Percentiles rank a stretch among this genome's conserved stretches.
Evolutionary conservation across 2,797 vertebrate species (phyloP).

Genomic region (Podarcis lilfordi): DNA sequence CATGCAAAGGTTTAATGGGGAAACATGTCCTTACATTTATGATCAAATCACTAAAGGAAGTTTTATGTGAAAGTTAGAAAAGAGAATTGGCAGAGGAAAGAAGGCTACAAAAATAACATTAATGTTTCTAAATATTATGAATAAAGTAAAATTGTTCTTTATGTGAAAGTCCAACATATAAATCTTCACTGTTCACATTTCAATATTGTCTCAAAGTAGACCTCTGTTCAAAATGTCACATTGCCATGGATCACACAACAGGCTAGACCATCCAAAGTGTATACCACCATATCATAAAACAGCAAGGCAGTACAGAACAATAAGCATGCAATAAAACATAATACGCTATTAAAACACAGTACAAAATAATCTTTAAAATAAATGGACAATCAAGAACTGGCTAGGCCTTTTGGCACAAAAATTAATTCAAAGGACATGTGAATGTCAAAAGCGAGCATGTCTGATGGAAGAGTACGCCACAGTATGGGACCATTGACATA

Average conservation of each 20-base stretch:
- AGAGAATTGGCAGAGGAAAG: neutral
- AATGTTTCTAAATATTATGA: neutral
- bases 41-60: neutral
- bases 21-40: neutral
- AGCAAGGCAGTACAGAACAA: too few species aligned
- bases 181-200: neutral
- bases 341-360: too few species aligned
- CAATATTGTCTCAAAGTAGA: constrained; percentile 6
- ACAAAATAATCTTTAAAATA: too few species aligned
- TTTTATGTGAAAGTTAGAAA: neutral
- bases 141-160: neutral
- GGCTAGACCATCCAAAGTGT: too few species aligned
- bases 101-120: neutral
- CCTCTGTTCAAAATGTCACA: neutral
- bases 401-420: too few species aligned
- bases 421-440: too few species aligned
- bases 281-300: too few species aligned
- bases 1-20: neutral
- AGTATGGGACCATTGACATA: too few species aligned
- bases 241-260: too few species aligned
- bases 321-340: too few species aligned
- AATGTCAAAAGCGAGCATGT: too few species aligned
- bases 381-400: neutral
- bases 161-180: neutral
- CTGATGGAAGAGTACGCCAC: too few species aligned